phyloP scores from a whole-genome alignment of 2,797 vertebrate genomes.

The Lerista edwardsae region DNA sequence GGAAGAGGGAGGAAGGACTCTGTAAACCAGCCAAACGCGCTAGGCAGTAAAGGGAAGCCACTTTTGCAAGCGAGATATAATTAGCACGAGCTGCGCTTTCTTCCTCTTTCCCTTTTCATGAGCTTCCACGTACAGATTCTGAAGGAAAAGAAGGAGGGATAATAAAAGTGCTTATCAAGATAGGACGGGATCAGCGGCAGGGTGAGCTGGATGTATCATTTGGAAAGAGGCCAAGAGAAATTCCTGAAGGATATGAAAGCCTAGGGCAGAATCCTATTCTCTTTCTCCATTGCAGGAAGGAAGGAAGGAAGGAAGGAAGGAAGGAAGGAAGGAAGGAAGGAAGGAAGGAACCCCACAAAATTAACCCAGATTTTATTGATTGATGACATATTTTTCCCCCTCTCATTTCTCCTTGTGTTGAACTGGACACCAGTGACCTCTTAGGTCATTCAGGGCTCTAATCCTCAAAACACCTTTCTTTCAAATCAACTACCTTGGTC shows the following conservation, averaged over 20 bases:
- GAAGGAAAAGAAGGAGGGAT: slow-evolving; percentile 64
- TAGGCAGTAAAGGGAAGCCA: slow-evolving; percentile 53
- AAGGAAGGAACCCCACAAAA: background rate
- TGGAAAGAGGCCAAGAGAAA: slow-evolving; percentile 35
- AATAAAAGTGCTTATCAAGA: slow-evolving; percentile 64
- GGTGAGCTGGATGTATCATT: slow-evolving; percentile 43
- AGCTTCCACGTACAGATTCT: slow-evolving; percentile 61
- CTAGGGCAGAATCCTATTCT: background rate
- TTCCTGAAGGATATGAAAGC: slow-evolving; percentile 17
- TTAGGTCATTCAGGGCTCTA: background rate
- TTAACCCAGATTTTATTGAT: background rate
- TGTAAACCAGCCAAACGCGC: slow-evolving; percentile 24
- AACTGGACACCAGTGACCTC: background rate
- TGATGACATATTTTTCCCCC: background rate
- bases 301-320: background rate
- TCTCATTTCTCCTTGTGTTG: background rate
- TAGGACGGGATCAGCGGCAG: slow-evolving; percentile 41
- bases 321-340: background rate
- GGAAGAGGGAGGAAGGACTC: background rate
- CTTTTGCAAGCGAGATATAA: slow-evolving; percentile 65
- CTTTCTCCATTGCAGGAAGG: background rate
- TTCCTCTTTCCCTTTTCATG: slow-evolving; percentile 23
- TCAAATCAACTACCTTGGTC: background rate
- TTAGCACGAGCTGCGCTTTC: slow-evolving; percentile 69
- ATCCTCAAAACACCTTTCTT: background rate